Base-by-base conservation (phyloP, 37 sponge, comb jelly and placozoan species). In the Dysidea cf. avara region DNA sequence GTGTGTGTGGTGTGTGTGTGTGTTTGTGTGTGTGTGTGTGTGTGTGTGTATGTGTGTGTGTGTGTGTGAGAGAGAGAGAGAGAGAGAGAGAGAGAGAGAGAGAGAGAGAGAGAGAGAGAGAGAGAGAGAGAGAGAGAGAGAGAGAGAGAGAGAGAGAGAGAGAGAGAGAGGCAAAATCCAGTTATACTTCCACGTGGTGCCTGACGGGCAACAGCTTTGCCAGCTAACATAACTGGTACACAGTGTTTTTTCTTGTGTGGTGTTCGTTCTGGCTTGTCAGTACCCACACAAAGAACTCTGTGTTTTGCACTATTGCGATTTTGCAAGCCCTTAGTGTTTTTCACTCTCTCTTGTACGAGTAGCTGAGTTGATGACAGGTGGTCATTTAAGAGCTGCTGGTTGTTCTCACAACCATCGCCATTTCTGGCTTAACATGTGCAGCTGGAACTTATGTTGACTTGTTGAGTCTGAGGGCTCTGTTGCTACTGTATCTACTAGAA, bases 1-100 rank as follows among this genome's bases (percentile, higher is more conserved):
- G 66, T 38, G 69, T 49, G 69, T 68, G 69, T 49, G 69, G 69
- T 68, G 69, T 68, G 69, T 68, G 69, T 68, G 69, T 49, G 69
- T 49, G 69, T 68, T 49, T 68, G 69, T 49, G 69, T 68, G 69
- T 49, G 69, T 68, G 69, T 68, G 69, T 68, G 69, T 49, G 69
- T 68, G 69, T 49, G 69, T 68, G 69, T 68, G 69, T 68, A 52
- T 49, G 69, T 68, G 69, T 49, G 69, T 68, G 69, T 34, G 58
- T 56, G 56, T 56, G 72, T 56, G 72, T 33, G 72, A 31, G 72
- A 31, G 57, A 31, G 72, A 33, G 72, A 56, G 72, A 56, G 72
- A 54, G 59, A 54, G 57, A 56, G 72, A 54, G 72, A 71, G 59
- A 54, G 72, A 54, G 72, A 71, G 57, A 54, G 59, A 56, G 72